Percentiles rank a stretch among this genome's conserved stretches.
These are phyloP conservation scores for Pipistrellus pipistrellus DNA, from an alignment of 2,797 vertebrate genomes.

Conservation along the genomic window DNA sequence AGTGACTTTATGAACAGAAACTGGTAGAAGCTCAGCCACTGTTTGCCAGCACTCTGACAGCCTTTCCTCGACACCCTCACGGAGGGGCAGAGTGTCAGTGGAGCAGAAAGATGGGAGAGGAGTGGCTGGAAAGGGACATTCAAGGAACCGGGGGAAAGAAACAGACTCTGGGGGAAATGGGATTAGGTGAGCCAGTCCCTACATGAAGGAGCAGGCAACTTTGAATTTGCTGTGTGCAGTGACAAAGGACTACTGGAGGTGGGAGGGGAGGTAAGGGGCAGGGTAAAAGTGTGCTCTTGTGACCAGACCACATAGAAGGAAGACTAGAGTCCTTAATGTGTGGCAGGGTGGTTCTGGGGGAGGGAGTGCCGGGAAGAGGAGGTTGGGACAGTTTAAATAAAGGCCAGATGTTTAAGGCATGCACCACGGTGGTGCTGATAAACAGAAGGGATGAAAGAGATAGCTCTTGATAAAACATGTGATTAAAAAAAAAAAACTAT, in stretches of 20 bases:
- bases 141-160: not conserved
- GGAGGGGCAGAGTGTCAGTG: not conserved
- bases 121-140: not conserved
- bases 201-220: not conserved
- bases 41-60: not conserved
- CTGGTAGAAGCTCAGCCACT: not conserved
- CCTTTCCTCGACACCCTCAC: not conserved
- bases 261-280: not conserved
- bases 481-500: not conserved
- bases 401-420: not conserved
- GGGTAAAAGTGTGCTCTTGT: not conserved
- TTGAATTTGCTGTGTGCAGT: not conserved
- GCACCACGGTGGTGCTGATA: not conserved
- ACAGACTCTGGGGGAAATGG: not conserved
- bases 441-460: not conserved
- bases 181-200: not conserved
- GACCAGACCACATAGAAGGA: not conserved
- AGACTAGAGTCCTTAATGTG: not conserved
- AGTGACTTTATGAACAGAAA: slow-evolving; percentile 1
- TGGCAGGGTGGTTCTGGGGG: not conserved
- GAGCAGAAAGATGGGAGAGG: not conserved
- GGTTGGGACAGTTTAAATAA: not conserved
- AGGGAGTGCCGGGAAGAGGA: not conserved
- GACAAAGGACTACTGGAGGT: not conserved
- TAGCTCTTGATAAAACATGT: not conserved